Evolutionary conservation across 1,140 invertebrate species (phyloP), one percentile per base, ranked within the genome.

Genomic region (Dreissena polymorpha): DNA sequence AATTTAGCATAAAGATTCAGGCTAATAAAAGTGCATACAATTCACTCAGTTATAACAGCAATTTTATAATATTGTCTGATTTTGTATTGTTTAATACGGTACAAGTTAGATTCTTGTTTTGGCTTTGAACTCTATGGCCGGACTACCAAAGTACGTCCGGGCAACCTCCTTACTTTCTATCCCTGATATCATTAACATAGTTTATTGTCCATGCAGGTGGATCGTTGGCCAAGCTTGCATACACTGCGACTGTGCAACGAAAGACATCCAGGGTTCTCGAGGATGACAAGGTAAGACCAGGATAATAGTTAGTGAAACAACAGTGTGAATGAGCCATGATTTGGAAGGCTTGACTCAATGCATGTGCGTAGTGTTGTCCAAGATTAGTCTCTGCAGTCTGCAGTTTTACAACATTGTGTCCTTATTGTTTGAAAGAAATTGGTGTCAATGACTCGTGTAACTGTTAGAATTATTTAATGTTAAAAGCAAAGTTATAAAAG

Each of bases 191-290:
- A 53, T 69, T 12, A 51, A 25, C 51, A 49, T 64, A 23, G 68
- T 69, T 18, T 53, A 77, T 25, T 85, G 8, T 76, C 60, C 55
- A 83, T 74, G 0, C 63, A 92, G 95, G 95, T 86, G 95, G 96
- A 60, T 96, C 95, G 3, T 90, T 96, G 76, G 96, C 95, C 14
- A 96, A 96, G 93, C 95, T 96, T 87, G 96, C 96, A 10, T 96
- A 96, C 91, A 96, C 95, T 90, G 96, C 95, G 0, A 95, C 94
- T 65, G 93, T 96, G 39, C 94, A 94, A 81, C 94, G 95, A 86
- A 94, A 95, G 65, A 94, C 94, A 89, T 94, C 94, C 10, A 90
- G 94, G 39, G 95, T 96, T 85, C 89, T 84, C 64, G 90, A 91
- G 82, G 86, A 91, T 63, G 79, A 88, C 64, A 90, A 90, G 53